Evolutionary conservation across 2,888 invertebrate genomes (phyloP).

Genomic region (Neuroscelio doddi): DNA sequence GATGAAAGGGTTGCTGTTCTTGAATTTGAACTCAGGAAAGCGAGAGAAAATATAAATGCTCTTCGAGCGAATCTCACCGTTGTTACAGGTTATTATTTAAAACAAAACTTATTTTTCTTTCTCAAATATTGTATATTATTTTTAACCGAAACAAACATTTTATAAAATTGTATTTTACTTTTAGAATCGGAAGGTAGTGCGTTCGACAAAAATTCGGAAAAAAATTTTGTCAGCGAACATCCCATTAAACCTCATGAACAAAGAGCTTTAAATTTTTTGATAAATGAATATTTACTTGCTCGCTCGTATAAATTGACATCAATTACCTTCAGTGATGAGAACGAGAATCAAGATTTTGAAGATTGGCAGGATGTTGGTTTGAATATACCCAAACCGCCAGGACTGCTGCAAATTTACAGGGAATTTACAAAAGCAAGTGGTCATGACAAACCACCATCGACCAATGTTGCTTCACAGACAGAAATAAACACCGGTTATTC

Average conservation of each 20-base stretch:
- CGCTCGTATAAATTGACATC: conserved; percentile 89
- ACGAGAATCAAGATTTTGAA: conserved; percentile 92
- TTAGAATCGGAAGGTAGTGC: conserved; percentile 70
- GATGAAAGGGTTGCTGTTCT: conserved; percentile 87
- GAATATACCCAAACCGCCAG: conserved; percentile 86
- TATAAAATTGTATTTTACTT: too few relatives aligned
- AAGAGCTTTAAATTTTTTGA: conserved; percentile 87
- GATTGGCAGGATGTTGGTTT: conserved; percentile 94
- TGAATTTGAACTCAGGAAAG: conserved; percentile 91
- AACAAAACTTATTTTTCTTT: conserved; percentile 7
- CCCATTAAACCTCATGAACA: conserved; percentile 86
- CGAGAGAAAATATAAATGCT: conserved; percentile 87
- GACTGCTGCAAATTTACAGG: conserved; percentile 80
- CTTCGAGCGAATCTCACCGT: conserved; percentile 87
- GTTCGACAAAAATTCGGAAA: conserved; percentile 72
- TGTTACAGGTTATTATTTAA: conserved; percentile 75
- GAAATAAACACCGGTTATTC: conserved; percentile 44
- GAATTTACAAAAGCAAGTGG: conserved; percentile 73
- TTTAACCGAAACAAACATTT: too few relatives aligned
- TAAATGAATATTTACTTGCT: conserved; percentile 87
- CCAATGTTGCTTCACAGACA: conserved; percentile 67
- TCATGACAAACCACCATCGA: conserved; percentile 74
- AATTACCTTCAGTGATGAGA: conserved; percentile 93
- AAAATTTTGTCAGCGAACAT: conserved; percentile 65
- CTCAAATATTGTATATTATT: neutral